Evolutionary conservation across 1,140 invertebrate species (phyloP).

Genomic region (Zelostemma sp.): DNA sequence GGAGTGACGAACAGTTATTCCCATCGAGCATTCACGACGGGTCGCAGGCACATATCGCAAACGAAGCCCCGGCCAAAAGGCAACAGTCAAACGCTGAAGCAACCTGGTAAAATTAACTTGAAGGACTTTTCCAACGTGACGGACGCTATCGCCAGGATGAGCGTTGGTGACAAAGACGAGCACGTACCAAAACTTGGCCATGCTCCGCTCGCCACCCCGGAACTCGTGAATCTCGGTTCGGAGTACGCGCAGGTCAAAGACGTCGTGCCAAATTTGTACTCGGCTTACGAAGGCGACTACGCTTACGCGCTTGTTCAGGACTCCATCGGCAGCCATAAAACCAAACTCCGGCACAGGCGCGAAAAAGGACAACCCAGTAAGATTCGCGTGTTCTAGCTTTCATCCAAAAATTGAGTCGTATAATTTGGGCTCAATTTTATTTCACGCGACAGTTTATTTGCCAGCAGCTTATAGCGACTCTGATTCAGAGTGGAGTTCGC

Average conservation of each 20-base stretch:
- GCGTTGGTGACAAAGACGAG: constrained; percentile 74
- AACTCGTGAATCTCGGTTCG: constrained; percentile 81
- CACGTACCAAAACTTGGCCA: constrained; percentile 73
- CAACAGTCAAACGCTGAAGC: constrained; percentile 86
- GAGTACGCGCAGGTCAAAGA: constrained; percentile 79
- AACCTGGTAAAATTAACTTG: constrained; percentile 91
- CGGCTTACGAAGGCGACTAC: constrained; percentile 73
- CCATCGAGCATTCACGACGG: constrained; percentile 86
- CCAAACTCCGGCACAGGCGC: constrained; percentile 73
- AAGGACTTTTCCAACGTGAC: constrained; percentile 91
- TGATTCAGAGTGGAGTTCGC: constrained; percentile 88
- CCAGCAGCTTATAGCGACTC: constrained; percentile 83
- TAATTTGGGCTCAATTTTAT: background rate
- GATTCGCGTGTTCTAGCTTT: constrained; percentile 38
- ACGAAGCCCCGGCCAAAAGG: constrained; percentile 79
- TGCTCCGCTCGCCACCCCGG: constrained; percentile 85
- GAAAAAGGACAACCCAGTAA: constrained; percentile 77
- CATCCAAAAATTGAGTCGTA: background rate
- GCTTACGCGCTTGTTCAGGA: constrained; percentile 76
- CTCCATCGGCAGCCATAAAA: constrained; percentile 73
- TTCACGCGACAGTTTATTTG: constrained; percentile 37
- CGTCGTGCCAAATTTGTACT: constrained; percentile 74
- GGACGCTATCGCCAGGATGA: constrained; percentile 86
- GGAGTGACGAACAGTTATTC: constrained; percentile 76
- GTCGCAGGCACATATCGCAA: constrained; percentile 76